Percentiles rank a stretch among this genome's conserved stretches.
These are phyloP conservation scores for Diaphora mendica DNA, from an alignment of 2,888 invertebrate genomes.

Conservation along the genomic window DNA sequence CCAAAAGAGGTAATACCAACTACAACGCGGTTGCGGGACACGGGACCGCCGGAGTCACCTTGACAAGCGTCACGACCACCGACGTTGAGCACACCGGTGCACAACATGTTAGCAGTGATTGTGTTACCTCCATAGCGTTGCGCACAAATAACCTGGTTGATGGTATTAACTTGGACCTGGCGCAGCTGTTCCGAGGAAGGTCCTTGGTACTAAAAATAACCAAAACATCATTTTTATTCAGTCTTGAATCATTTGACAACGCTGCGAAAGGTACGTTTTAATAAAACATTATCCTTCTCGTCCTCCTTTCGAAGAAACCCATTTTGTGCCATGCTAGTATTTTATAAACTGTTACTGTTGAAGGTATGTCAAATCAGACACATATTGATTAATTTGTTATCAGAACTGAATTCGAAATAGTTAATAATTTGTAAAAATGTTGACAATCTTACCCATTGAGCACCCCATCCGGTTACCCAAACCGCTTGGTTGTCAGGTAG, in stretches of 20 bases:
- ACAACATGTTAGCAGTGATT: background rate
- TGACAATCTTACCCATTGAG: conserved; percentile 11
- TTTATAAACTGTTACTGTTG: too few species aligned
- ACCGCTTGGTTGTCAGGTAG: background rate
- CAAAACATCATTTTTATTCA: background rate
- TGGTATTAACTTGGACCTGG: background rate
- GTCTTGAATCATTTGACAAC: background rate
- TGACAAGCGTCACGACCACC: background rate
- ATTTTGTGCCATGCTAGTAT: too few species aligned
- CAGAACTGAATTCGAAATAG: background rate
- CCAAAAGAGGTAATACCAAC: conserved; percentile 56
- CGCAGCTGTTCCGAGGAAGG: background rate
- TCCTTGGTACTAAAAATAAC: background rate
- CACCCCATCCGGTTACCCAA: conserved; percentile 6
- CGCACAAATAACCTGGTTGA: background rate
- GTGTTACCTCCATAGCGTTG: background rate
- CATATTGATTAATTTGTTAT: background rate
- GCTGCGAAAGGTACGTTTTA: background rate
- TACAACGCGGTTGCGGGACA: background rate
- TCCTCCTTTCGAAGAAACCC: background rate
- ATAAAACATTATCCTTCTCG: too few species aligned
- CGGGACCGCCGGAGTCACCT: background rate
- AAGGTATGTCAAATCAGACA: conserved; percentile 11
- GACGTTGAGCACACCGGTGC: background rate
- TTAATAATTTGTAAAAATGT: too few species aligned